These are phyloP conservation scores for Cephalopholis sonnerati DNA, from an alignment of 2,113 vertebrate species.

Conservation along the genomic window DNA sequence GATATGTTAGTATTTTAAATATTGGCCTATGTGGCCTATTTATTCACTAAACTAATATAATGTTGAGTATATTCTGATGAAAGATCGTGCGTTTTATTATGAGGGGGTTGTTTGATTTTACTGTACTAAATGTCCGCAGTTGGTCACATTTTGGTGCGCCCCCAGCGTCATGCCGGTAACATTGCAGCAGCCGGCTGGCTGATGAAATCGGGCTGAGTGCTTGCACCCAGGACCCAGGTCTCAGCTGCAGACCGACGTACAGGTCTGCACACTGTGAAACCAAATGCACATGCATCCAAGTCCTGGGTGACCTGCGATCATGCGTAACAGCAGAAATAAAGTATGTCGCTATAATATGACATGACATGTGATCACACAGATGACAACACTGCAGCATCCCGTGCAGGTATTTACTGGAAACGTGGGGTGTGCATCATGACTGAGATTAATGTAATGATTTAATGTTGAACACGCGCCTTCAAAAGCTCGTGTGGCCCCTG, in stretches of 20 bases:
- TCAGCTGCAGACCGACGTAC: constrained; percentile 25
- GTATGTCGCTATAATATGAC: background rate
- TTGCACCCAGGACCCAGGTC: constrained; percentile 66
- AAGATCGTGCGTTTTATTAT: background rate
- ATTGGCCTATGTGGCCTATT: too few relatives aligned
- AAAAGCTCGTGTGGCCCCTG: constrained; percentile 33
- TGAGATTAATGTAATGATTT: constrained; percentile 10
- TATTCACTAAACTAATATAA: fast-evolving
- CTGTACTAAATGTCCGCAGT: constrained; percentile 37
- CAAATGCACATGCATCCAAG: background rate
- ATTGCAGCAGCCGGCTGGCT: constrained; percentile 67
- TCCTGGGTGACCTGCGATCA: background rate
- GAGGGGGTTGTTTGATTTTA: background rate
- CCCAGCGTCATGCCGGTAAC: constrained; percentile 70
- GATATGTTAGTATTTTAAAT: background rate
- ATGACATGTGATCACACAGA: too few relatives aligned
- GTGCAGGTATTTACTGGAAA: constrained; percentile 50
- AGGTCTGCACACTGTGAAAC: background rate
- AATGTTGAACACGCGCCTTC: constrained; percentile 28
- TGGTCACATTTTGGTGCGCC: constrained; percentile 47
- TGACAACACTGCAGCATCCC: background rate
- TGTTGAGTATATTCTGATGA: fast-evolving
- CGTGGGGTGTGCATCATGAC: constrained; percentile 39
- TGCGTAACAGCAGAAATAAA: background rate
- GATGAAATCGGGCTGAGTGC: constrained; percentile 82